Conservation (phyloP, 2,888 invertebrate species). For the Caenorhabditis parvicauda region DNA sequence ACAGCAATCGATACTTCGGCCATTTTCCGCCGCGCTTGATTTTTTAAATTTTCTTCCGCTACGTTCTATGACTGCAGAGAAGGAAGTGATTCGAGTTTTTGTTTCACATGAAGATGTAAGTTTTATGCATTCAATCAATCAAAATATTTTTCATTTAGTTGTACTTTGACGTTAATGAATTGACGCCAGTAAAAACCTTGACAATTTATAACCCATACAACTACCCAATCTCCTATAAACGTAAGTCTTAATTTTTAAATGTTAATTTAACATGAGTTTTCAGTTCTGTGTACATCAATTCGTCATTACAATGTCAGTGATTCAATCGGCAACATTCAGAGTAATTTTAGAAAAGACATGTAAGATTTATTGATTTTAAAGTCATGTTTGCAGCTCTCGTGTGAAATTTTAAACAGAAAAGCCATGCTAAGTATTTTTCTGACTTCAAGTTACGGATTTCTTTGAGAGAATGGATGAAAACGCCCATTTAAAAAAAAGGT, state of each 20-base stretch:
- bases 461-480: too few species aligned
- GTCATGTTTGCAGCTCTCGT: background rate
- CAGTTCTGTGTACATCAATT: slow-evolving; percentile 38
- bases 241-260: slow-evolving; percentile 9
- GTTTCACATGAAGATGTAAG: too few species aligned
- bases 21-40: too few species aligned
- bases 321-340: slow-evolving; percentile 16
- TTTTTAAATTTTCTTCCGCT: too few species aligned
- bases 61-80: too few species aligned
- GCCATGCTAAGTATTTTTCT: too few species aligned
- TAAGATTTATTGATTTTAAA: slow-evolving; percentile 13
- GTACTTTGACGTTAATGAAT: slow-evolving; percentile 21
- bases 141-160: slow-evolving; percentile 11
- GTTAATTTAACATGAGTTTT: slow-evolving; percentile 3
- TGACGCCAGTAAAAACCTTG: slow-evolving; percentile 20
- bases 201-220: slow-evolving; percentile 39
- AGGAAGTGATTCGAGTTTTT: too few species aligned
- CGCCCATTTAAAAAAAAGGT: slow-evolving; percentile 18
- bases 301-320: slow-evolving; percentile 27
- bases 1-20: too few species aligned
- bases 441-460: too few species aligned
- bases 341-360: slow-evolving; percentile 36
- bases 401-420: too few species aligned
- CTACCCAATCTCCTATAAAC: slow-evolving; percentile 30
- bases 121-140: too few species aligned